A percentile compares a stretch with the other conserved stretches of the same genome.
phyloP scores from a whole-genome alignment of 2,113 vertebrate genomes.

The Antechinus stuartii region DNA sequence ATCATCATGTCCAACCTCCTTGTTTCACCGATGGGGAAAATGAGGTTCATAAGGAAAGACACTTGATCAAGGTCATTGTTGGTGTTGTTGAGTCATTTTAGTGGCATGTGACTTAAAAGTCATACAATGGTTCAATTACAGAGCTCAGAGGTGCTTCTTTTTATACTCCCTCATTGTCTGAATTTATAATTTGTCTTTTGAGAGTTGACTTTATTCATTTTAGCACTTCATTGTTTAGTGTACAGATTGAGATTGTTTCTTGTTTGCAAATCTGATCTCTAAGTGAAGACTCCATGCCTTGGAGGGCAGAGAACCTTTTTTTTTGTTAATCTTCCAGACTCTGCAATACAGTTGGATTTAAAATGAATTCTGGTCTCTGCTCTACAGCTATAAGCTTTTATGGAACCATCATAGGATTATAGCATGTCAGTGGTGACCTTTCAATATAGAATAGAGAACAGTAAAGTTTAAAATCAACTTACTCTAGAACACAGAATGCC shows the following conservation, averaged over 20 bases:
- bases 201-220: background rate
- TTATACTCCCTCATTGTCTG: background rate
- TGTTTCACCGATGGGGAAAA: background rate
- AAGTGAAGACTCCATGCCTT: background rate
- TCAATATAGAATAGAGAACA: background rate
- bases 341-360: background rate
- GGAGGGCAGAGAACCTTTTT: background rate
- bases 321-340: background rate
- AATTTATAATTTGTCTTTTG: background rate
- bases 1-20: background rate
- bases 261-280: background rate
- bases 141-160: background rate
- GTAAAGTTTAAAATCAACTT: background rate
- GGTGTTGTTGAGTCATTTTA: background rate
- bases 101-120: background rate
- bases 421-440: background rate
- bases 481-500: background rate
- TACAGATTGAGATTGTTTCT: background rate
- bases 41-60: background rate
- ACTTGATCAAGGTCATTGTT: background rate
- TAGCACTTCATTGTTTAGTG: background rate
- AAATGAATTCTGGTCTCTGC: background rate
- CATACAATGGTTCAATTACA: background rate
- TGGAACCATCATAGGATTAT: background rate
- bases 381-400: background rate